phyloP scores from a whole-genome alignment of 2,113 vertebrate genomes.

The Hiodon tergisus region DNA sequence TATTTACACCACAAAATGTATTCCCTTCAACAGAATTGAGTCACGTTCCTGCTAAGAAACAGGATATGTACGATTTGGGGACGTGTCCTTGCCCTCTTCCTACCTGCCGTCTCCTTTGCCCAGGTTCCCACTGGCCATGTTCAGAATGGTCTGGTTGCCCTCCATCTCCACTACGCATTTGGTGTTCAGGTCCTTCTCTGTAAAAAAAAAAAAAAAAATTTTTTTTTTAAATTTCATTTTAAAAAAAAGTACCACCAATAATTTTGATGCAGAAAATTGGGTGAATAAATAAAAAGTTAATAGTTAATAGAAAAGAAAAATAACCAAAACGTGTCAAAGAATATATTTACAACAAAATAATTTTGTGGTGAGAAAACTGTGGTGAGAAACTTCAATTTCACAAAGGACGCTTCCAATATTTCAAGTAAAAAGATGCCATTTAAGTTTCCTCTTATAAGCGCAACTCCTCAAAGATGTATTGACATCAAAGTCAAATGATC shows the following conservation, averaged over 20 bases:
- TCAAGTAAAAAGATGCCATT: no score
- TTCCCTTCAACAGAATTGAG: not conserved
- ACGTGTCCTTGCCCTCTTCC: not conserved
- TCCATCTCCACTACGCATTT: slow-evolving; percentile 95
- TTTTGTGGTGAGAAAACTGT: not conserved
- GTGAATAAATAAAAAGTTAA: no score
- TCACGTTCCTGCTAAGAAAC: no score
- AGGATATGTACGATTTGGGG: not conserved
- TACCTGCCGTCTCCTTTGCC: slow-evolving; percentile 65
- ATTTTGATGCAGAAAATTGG: no score
- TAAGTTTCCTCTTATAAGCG: not conserved
- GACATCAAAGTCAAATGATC: no score
- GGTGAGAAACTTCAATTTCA: no score
- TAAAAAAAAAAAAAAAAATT: slow-evolving; percentile 43
- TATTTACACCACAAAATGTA: no score
- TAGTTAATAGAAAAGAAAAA: no score
- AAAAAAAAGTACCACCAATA: not conserved
- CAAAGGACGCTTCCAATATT: not conserved
- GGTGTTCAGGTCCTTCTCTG: slow-evolving; percentile 95
- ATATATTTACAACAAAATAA: no score
- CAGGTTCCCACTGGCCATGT: slow-evolving; percentile 62
- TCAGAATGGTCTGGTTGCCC: slow-evolving; percentile 86
- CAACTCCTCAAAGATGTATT: no score
- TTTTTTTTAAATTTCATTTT: slow-evolving; percentile 27
- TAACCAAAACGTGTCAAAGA: no score